phyloP scores from a whole-genome alignment of 2,113 vertebrate species.

The Cathartes aura region DNA sequence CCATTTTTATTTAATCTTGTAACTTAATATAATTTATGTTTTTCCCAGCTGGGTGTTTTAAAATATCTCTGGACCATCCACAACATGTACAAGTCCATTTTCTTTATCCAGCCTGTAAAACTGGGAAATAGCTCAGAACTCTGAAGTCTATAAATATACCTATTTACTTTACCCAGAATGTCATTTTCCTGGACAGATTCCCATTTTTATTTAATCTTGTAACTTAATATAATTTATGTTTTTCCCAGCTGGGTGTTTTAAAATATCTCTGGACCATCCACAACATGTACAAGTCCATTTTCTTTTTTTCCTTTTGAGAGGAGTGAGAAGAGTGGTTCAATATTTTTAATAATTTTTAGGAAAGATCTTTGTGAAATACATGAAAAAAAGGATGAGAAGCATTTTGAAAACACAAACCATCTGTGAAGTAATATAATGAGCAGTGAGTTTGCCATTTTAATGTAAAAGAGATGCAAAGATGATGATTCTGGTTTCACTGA shows the following conservation, averaged over 20 bases:
- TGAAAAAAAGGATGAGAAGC: background rate
- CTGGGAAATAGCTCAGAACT: conserved; percentile 33
- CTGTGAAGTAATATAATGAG: background rate
- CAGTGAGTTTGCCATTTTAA: background rate
- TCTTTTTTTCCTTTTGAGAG: background rate
- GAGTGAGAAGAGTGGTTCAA: background rate
- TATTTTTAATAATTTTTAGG: background rate
- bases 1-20: conserved; percentile 63
- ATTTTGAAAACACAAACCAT: background rate
- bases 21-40: conserved; percentile 63
- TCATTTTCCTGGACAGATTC: conserved; percentile 68
- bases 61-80: conserved; percentile 35
- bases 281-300: background rate
- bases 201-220: conserved; percentile 63
- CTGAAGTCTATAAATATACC: conserved; percentile 64
- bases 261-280: conserved; percentile 35
- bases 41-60: conserved; percentile 51
- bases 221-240: conserved; percentile 63
- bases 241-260: conserved; percentile 51
- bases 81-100: background rate
- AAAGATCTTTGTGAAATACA: background rate
- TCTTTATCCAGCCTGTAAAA: conserved; percentile 56
- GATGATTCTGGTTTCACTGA: background rate
- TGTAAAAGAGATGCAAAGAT: background rate
- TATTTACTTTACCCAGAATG: conserved; percentile 61